Base-by-base conservation (phyloP, 2,888 invertebrate genomes). In the Scelioninae gen. 1 region DNA sequence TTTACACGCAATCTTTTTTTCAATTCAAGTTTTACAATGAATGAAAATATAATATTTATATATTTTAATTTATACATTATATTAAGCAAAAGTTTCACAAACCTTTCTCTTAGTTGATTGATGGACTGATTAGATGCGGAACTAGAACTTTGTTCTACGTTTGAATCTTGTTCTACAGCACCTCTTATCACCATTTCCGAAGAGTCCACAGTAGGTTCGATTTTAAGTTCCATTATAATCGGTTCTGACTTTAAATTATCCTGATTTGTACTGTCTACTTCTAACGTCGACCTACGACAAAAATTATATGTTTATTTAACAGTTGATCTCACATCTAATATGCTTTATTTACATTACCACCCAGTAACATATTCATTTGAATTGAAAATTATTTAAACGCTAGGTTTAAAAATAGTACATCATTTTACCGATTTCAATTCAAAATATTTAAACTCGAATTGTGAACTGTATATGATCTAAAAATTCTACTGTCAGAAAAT, bases 231-330 rank as follows among this genome's bases (percentile, higher is more conserved):
- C 23, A 53, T 77, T n/a, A 38, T 23, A 5, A 72, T 51, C 7
- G 34, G 13, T 15, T 72, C 60, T 13, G 60, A 16, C 16, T 66
- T 62, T n/a, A 16, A 85, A 66, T 86, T 89, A 60, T 90, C 88
- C 85, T 89, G 89, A 85, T 89, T 92, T 89, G 89, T 89, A 89
- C 88, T 91, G 85, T 91, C 91, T 85, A 89, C 87, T 77, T 90
- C 87, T 86, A 87, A 88, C 65, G 89, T 87, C 72, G 89, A 71
- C 15, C 78, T 78, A 16, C 23, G 11, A 38, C 8, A 8, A 38
- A 38, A 38, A 38, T 38, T 0, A 1, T 11, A 38, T 10, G 9
- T 38, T 11, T 38, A 38, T 10, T 38, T 10, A 38, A 8, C 38
- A 38, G 11, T 38, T 38, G 23, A 23, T 4, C 23, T 23, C 23